These are phyloP conservation scores for Rhagonycha fulva DNA, from an alignment of 2,888 invertebrate species.

Conservation along the genomic window DNA sequence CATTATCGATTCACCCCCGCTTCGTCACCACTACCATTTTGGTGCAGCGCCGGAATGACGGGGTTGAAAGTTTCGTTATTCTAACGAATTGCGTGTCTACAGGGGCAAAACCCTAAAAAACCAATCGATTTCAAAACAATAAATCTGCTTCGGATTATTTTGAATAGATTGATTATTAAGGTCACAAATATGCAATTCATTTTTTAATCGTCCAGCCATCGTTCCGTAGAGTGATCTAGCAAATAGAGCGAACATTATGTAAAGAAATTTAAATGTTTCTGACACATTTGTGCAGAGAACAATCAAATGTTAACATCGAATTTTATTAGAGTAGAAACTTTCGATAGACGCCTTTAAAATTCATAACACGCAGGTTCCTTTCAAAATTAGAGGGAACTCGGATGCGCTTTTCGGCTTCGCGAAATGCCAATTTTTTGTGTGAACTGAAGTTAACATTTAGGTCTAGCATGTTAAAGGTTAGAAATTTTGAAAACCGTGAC, in stretches of 20 bases:
- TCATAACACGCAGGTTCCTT: neutral
- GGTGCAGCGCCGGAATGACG: constrained; percentile 7
- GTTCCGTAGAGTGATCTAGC: constrained; percentile 8
- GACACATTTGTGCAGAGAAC: neutral
- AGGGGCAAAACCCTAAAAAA: neutral
- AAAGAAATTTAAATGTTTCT: neutral
- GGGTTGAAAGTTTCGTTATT: constrained; percentile 1
- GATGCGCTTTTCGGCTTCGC: neutral
- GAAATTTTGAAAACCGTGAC: neutral
- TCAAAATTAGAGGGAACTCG: neutral
- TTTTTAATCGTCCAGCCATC: constrained; percentile 7
- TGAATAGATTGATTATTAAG: constrained; percentile 1
- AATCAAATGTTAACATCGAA: neutral
- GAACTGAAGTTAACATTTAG: neutral
- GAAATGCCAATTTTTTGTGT: neutral
- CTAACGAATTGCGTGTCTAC: neutral
- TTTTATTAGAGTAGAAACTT: neutral
- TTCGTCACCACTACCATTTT: neutral
- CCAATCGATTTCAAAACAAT: neutral
- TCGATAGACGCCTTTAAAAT: too few relatives aligned
- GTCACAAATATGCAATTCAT: constrained; percentile 5
- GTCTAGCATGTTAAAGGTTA: neutral
- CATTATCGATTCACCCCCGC: constrained; percentile 13
- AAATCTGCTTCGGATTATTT: neutral
- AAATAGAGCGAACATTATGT: constrained; percentile 13